Conservation (phyloP, 1,140 invertebrate genomes). For the Bilobella aurantiaca region DNA sequence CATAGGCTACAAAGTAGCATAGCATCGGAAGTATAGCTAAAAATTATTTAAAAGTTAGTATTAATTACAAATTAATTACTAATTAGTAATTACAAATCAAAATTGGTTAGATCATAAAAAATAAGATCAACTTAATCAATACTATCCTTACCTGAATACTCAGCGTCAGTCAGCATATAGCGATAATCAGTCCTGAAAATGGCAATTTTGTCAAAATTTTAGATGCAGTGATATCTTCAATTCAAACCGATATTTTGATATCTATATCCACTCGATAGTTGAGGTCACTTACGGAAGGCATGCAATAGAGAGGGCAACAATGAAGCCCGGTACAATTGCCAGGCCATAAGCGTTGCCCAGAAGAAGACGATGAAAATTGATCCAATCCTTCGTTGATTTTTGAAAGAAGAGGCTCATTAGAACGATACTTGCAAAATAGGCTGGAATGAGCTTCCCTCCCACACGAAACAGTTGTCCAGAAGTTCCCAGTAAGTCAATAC, state of each 20-base stretch:
- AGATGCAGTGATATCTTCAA: too few relatives aligned
- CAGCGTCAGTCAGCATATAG: neutral
- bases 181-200: conserved; percentile 7
- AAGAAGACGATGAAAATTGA: conserved; percentile 27
- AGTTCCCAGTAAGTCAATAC: conserved; percentile 16
- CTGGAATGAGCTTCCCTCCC: conserved; percentile 19
- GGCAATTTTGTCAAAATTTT: neutral
- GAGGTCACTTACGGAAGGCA: conserved; percentile 24
- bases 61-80: neutral
- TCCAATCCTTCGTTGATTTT: conserved; percentile 15
- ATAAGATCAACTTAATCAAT: too few relatives aligned
- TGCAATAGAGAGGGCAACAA: conserved; percentile 9
- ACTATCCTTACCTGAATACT: conserved; percentile 7
- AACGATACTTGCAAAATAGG: conserved; percentile 26
- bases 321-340: conserved; percentile 22
- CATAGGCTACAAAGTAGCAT: conserved; percentile 21
- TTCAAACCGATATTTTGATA: too few relatives aligned
- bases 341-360: conserved; percentile 23
- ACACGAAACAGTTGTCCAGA: conserved; percentile 26
- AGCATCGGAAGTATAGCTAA: conserved; percentile 19
- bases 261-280: too few relatives aligned
- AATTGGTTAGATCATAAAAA: too few relatives aligned
- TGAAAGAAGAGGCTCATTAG: conserved; percentile 24
- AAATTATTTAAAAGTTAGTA: neutral
- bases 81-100: conserved; percentile 11